phyloP scores from a whole-genome alignment of 2,797 vertebrate species.

The Sebastes flavidus region DNA sequence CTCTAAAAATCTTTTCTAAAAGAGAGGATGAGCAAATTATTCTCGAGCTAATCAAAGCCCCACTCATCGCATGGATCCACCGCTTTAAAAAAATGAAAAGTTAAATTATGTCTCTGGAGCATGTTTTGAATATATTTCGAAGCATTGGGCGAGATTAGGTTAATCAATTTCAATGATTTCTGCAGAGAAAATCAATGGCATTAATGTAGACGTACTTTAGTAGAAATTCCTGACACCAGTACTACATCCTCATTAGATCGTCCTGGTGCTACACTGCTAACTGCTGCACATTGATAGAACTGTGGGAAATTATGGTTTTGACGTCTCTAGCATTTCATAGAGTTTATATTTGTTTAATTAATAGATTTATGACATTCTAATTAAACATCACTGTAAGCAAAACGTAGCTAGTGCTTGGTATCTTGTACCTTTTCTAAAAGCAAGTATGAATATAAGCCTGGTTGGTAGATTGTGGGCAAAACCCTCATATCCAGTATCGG shows the following conservation, averaged over 20 bases:
- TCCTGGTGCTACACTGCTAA: background rate
- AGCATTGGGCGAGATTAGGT: background rate
- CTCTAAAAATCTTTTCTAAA: background rate
- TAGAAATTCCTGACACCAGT: background rate
- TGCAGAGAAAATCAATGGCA: background rate
- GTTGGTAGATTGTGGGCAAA: background rate
- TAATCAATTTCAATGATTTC: constrained; percentile 4
- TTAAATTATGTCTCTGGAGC: background rate
- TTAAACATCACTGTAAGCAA: background rate
- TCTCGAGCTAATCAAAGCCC: background rate
- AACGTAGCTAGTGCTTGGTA: background rate
- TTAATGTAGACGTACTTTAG: background rate
- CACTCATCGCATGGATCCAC: background rate
- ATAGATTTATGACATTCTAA: background rate
- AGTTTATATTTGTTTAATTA: constrained; percentile 1
- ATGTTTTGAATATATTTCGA: constrained; percentile 6
- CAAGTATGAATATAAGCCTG: background rate
- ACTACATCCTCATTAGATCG: background rate
- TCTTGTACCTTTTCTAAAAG: background rate
- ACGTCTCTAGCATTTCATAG: background rate
- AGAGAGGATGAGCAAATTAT: background rate
- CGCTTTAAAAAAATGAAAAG: background rate
- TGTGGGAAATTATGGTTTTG: background rate
- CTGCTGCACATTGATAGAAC: background rate
- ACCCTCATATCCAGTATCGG: background rate